These are phyloP conservation scores for Pavo muticus DNA, from an alignment of 2,113 vertebrate genomes.

Conservation along the genomic window DNA sequence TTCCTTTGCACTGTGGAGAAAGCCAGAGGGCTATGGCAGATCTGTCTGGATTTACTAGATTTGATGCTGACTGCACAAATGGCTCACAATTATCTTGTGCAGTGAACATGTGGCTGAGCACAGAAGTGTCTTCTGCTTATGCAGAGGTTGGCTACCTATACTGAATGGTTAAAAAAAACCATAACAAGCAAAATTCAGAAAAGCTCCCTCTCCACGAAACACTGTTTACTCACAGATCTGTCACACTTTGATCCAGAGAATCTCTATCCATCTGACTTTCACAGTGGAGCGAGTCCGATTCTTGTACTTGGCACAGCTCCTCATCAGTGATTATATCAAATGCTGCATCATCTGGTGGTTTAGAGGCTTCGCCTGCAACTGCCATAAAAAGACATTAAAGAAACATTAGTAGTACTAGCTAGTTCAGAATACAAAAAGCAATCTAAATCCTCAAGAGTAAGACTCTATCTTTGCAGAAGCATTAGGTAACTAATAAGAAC, in stretches of 20 bases:
- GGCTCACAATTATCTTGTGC: neutral
- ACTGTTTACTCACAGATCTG: constrained; percentile 85
- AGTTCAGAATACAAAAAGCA: neutral
- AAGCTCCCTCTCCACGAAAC: neutral
- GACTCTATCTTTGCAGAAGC: neutral
- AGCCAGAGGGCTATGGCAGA: neutral
- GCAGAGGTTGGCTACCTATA: neutral
- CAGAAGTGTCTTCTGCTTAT: neutral
- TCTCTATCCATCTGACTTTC: constrained; percentile 81
- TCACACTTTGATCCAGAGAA: constrained; percentile 75
- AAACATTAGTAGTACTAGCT: neutral
- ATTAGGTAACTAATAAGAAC: neutral
- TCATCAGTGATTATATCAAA: constrained; percentile 98
- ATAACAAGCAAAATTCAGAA: neutral
- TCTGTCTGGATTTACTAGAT: neutral
- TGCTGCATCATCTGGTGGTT: constrained; percentile 83
- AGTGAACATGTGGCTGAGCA: neutral
- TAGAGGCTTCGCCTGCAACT: constrained; percentile 69
- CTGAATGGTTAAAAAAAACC: neutral
- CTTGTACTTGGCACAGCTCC: constrained; percentile 87
- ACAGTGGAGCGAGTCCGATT: constrained; percentile 79
- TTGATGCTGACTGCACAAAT: neutral
- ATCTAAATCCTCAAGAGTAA: neutral
- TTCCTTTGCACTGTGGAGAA: neutral
- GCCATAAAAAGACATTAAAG: neutral